Evolutionary conservation across 2,797 vertebrate genomes (phyloP), one percentile per base, ranked within the genome.

Genomic region (Hapalemur alaotrensis): DNA sequence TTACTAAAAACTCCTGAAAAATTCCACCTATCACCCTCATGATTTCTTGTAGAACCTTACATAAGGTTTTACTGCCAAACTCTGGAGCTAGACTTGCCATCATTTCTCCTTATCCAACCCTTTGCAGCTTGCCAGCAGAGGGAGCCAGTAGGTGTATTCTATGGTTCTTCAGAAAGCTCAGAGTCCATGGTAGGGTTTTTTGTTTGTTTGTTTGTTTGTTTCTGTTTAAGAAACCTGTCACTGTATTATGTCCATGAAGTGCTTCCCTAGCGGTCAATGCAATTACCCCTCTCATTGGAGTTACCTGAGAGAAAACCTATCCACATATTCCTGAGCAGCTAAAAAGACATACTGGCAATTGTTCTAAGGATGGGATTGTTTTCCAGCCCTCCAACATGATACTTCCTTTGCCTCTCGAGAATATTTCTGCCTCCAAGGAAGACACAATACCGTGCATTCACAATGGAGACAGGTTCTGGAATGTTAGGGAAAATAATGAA

Each of bases 1-100:
- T 92, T 91, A 41, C 41, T 75, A 52, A 93, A 95, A 91, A 5
- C 22, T 81, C n/a, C 41, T 73, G 41, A 95, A 70, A 93, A 85
- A 41, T 63, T 20, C 2, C 30, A 72, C 20, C 2, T 85, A 92
- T 46, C 15, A 63, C 82, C 20, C 2, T 78, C 15, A 85, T 70
- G 41, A 69, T 89, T 79, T 72, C 6, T 89, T 32, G 17, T 7
- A 93, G 76, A 87, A n/a, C 5, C 5, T 78, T 82, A 78, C 17
- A 43, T 85, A 63, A 87, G 43, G 2, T 10, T 72, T 69, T 82
- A 11, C n/a, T 50, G 20, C 8, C 50, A 82, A 65, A 69, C 43
- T 63, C 18, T 61, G n/a, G 25, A 30, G 17, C 15, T 52, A 80
- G 3, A 1, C 59, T 91, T 59, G 65, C 20, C 46, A 80, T 65